These are phyloP conservation scores for Bombus consobrinus DNA, from an alignment of 1,140 invertebrate genomes.

Conservation along the genomic window DNA sequence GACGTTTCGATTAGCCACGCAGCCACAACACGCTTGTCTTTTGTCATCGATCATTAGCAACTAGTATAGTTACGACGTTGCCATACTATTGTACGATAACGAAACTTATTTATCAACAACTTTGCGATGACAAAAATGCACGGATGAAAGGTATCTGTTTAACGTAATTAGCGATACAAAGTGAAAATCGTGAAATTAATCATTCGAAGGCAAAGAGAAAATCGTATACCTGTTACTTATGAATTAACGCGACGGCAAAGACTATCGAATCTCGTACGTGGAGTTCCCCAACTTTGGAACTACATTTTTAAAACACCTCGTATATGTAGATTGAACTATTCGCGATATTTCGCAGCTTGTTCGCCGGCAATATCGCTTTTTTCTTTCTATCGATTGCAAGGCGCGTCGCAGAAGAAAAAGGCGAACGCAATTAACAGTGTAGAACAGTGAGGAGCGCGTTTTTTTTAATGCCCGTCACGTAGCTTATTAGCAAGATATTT, in stretches of 20 bases:
- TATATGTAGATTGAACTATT: too few relatives aligned
- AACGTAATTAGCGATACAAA: background rate
- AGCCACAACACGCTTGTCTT: background rate
- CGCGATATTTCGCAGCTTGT: background rate
- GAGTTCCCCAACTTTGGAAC: background rate
- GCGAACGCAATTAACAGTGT: conserved; percentile 26
- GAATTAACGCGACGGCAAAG: too few relatives aligned
- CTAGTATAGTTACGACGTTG: background rate
- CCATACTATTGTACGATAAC: background rate
- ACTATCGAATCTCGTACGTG: background rate
- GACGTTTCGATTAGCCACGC: background rate
- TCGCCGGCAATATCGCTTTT: background rate
- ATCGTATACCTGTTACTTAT: background rate
- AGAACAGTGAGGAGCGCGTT: background rate
- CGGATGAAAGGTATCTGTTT: background rate
- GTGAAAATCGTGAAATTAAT: background rate
- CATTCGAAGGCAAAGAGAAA: too few relatives aligned
- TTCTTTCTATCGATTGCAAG: background rate
- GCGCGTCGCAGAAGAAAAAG: background rate
- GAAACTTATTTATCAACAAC: background rate
- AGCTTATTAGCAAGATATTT: conserved; percentile 76
- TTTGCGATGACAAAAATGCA: too few relatives aligned
- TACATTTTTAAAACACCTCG: background rate
- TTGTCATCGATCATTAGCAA: background rate
- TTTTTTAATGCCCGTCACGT: conserved; percentile 56